phyloP scores from a whole-genome alignment of 2,797 vertebrate genomes.

The Sebastes cheni region DNA sequence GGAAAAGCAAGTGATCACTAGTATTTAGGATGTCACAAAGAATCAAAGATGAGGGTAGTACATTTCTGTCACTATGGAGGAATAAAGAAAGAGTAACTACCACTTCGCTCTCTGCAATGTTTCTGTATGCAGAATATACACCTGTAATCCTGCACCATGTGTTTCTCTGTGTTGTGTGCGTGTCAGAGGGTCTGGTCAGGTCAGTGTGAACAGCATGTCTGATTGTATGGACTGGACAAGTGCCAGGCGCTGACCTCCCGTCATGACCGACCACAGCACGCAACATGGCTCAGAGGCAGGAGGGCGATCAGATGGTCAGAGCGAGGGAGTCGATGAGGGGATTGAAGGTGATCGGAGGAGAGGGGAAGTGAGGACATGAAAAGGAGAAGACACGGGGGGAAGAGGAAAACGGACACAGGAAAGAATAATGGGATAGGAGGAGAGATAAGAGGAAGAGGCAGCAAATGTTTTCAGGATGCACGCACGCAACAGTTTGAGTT shows the following conservation, averaged over 20 bases:
- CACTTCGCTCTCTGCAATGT: neutral
- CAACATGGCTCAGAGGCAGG: conserved; percentile 36
- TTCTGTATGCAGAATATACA: neutral
- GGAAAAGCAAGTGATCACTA: neutral
- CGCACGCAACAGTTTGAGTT: conserved; percentile 7
- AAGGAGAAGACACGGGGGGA: neutral
- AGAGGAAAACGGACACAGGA: neutral
- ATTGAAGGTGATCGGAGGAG: conserved; percentile 57
- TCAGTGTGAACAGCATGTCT: conserved; percentile 54
- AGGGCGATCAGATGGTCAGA: conserved; percentile 32
- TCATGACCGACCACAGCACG: conserved; percentile 38
- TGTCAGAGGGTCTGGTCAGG: conserved; percentile 41
- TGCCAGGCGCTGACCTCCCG: conserved; percentile 50
- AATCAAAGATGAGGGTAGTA: neutral
- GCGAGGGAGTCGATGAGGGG: neutral
- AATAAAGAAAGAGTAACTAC: neutral
- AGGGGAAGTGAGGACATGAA: neutral
- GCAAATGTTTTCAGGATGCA: neutral
- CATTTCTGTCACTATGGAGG: neutral
- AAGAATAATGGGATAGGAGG: neutral
- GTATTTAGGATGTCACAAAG: neutral
- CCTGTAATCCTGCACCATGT: neutral
- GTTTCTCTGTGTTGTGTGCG: conserved; percentile 15
- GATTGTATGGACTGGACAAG: conserved; percentile 55
- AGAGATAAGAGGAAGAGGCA: neutral